Evolutionary conservation across 2,797 vertebrate species (phyloP).

Genomic region (Petrocephalus sullivani): DNA sequence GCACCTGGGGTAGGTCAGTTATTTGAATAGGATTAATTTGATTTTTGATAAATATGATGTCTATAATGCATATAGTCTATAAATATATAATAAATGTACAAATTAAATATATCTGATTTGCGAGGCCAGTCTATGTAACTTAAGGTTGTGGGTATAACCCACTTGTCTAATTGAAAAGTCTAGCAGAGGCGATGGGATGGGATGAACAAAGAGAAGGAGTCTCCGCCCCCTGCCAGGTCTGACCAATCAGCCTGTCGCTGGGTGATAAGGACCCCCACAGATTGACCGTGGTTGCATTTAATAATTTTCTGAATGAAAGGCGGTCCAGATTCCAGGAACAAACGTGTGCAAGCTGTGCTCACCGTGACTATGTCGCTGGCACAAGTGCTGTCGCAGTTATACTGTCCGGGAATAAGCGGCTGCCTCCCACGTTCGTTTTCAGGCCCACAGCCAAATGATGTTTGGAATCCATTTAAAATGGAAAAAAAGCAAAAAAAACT

Average conservation of each 20-base stretch:
- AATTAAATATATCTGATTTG: background rate
- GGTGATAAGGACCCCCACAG: background rate
- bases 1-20: background rate
- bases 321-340: background rate
- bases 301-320: background rate
- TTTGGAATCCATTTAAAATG: background rate
- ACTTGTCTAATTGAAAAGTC: background rate
- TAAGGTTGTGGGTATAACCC: background rate
- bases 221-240: background rate
- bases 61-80: background rate
- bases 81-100: background rate
- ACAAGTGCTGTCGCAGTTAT: background rate
- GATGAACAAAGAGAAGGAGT: background rate
- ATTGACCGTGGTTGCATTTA: background rate
- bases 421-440: background rate
- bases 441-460: background rate
- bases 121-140: background rate
- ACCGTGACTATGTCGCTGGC: background rate
- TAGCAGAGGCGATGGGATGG: background rate
- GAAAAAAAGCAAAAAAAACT: background rate
- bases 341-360: background rate
- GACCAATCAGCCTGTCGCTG: too few species aligned
- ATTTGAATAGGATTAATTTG: background rate
- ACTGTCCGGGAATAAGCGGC: background rate
- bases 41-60: background rate